Evolutionary conservation across 2,888 invertebrate genomes (phyloP), one percentile per base, ranked within the genome.

Genomic region (Auanema freiburgensis): DNA sequence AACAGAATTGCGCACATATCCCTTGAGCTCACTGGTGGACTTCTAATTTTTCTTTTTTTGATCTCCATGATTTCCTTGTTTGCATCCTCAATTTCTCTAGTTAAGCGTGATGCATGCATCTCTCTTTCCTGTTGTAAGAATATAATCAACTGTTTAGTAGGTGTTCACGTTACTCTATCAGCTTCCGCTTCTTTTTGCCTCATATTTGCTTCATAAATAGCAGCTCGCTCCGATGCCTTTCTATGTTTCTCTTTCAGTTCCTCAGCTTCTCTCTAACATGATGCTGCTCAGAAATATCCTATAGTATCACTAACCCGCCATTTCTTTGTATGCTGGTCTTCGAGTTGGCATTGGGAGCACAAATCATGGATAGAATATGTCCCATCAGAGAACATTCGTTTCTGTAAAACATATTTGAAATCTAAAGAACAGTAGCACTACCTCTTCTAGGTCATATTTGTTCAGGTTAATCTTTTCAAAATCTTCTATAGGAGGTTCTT

Each of bases 281-380:
- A 4, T 8, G 23, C 16, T 12, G 5, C 10, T n/a, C n/a, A 14
- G 5, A 11, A 33, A 16, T 42, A 55, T 25, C 10, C 49, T 24
- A 18, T 14, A 50, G 2, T 21, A 2, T 5, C 11, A 1, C 16
- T 49, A 6, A 57, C 62, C 53, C 65, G 55, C 62, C 71, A 68
- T 21, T 65, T 44, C 2, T 65, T 65, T 59, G 72, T 66, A 59
- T 70, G 65, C 56, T 62, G 65, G 24, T 77, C 77, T 61, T 77
- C 77, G 11, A 69, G 59, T 43, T 61, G 64, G 59, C 77, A 77
- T 52, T 77, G 75, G 16, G 66, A 74, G 59, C 77, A 77, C 1
- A 77, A 64, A 40, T 74, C 74, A 40, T 67, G 67, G 24, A 66
- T 66, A 21, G 59, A 61, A 50, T 66, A 62, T 1, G 66, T 60